Percentiles rank a stretch among this genome's conserved stretches.
These are phyloP conservation scores for Sylvietta virens DNA, from an alignment of 2,113 vertebrate species.

Conservation along the genomic window DNA sequence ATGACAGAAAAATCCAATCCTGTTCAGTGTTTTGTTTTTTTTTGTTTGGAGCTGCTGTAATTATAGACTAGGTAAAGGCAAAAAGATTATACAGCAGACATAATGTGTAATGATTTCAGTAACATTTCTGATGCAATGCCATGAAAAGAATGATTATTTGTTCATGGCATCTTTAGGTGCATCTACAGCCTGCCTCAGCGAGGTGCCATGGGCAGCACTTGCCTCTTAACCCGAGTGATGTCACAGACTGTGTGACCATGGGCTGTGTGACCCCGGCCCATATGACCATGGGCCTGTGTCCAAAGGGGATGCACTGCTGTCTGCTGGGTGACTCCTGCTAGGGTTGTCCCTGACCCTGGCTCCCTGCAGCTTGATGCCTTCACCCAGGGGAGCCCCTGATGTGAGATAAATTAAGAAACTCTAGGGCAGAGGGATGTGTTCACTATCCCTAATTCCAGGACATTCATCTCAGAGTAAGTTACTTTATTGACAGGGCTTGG, in stretches of 20 bases:
- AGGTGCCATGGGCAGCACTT: accelerated
- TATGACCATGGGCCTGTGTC: not conserved
- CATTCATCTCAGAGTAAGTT: not conserved
- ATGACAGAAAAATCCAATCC: slow-evolving; percentile 26
- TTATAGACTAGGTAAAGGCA: not conserved
- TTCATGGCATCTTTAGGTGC: accelerated
- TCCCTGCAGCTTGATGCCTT: not conserved
- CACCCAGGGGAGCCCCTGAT: accelerated
- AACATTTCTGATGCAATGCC: not conserved
- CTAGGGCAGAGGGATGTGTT: not conserved
- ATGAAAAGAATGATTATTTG: not conserved
- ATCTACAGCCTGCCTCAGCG: accelerated
- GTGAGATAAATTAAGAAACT: not conserved
- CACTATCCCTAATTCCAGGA: not conserved
- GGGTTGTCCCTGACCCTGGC: not conserved
- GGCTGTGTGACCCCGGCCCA: not conserved
- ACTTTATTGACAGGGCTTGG: not conserved
- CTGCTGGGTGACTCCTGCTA: accelerated
- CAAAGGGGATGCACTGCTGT: accelerated
- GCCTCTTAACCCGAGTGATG: accelerated
- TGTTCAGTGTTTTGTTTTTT: not conserved
- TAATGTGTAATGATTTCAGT: not conserved
- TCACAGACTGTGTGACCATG: not conserved
- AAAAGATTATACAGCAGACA: not conserved
- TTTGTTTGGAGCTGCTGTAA: slow-evolving; percentile 7